Evolutionary conservation across 2,888 invertebrate genomes (phyloP).

Genomic region (Candidula unifasciata): DNA sequence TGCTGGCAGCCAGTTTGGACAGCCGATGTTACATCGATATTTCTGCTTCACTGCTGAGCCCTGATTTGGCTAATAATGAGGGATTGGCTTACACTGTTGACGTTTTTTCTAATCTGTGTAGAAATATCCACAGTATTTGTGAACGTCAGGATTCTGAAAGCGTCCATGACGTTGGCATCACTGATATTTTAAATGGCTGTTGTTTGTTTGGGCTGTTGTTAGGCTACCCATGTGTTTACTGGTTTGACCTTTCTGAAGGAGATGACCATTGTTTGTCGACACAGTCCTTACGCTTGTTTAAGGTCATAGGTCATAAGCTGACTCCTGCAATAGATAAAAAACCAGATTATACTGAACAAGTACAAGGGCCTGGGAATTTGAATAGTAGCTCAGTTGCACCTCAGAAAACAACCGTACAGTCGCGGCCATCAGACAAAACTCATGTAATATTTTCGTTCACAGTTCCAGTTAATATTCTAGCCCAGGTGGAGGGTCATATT

Average conservation of each 20-base stretch:
- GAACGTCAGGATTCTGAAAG: background rate
- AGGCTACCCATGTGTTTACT: slow-evolving; percentile 47
- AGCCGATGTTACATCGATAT: background rate
- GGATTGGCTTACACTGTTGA: background rate
- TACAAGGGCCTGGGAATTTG: background rate
- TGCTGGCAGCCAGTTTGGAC: background rate
- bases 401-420: background rate
- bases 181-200: slow-evolving; percentile 32
- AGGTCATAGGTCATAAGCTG: slow-evolving; percentile 23
- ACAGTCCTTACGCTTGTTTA: slow-evolving; percentile 18
- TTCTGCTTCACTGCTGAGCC: background rate
- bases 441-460: slow-evolving; percentile 32
- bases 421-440: background rate
- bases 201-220: slow-evolving; percentile 45
- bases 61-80: background rate
- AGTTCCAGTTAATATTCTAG: slow-evolving; percentile 17
- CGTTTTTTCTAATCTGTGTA: slow-evolving; percentile 2
- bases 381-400: background rate
- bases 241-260: slow-evolving; percentile 32
- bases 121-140: background rate
- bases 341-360: background rate
- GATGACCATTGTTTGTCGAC: slow-evolving; percentile 32
- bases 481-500: background rate
- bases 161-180: background rate
- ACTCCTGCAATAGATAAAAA: background rate